Conservation (phyloP, 2,888 invertebrate species). For the Willowsia nigromaculata region DNA sequence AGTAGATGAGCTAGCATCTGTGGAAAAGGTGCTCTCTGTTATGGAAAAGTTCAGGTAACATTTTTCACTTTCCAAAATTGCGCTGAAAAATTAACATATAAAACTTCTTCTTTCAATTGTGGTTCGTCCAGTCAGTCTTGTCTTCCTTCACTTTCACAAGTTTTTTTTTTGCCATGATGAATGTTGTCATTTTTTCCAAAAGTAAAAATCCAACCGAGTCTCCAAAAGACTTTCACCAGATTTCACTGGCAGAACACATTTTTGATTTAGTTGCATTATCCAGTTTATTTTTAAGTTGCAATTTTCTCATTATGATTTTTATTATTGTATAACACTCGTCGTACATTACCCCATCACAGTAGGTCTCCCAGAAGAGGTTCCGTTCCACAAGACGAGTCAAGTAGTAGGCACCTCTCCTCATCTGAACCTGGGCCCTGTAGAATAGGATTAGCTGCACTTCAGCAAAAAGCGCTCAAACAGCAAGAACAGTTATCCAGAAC, state of each 20-base stretch:
- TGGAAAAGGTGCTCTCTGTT: constrained; percentile 77
- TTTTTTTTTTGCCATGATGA: too few relatives aligned
- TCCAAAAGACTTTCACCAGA: neutral
- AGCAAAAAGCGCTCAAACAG: constrained; percentile 86
- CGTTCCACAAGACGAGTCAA: constrained; percentile 62
- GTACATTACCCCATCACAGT: constrained; percentile 31
- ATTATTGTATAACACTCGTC: neutral
- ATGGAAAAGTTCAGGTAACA: constrained; percentile 75
- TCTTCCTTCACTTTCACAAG: constrained; percentile 41
- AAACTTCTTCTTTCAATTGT: neutral
- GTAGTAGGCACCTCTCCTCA: constrained; percentile 23
- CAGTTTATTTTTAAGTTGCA: constrained; percentile 19
- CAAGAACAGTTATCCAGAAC: constrained; percentile 81
- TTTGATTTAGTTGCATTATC: neutral
- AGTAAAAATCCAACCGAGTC: neutral
- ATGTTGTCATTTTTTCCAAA: neutral
- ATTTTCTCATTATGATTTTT: constrained; percentile 32
- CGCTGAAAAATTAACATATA: neutral
- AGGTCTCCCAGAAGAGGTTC: constrained; percentile 73
- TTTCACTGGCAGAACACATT: neutral
- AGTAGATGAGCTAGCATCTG: constrained; percentile 78
- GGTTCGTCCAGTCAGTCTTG: constrained; percentile 12
- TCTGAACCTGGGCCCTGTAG: constrained; percentile 79
- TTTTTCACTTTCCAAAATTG: neutral
- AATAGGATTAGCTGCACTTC: constrained; percentile 89